phyloP scores from a whole-genome alignment of 2,797 vertebrate species.

The Cygnus olor region DNA sequence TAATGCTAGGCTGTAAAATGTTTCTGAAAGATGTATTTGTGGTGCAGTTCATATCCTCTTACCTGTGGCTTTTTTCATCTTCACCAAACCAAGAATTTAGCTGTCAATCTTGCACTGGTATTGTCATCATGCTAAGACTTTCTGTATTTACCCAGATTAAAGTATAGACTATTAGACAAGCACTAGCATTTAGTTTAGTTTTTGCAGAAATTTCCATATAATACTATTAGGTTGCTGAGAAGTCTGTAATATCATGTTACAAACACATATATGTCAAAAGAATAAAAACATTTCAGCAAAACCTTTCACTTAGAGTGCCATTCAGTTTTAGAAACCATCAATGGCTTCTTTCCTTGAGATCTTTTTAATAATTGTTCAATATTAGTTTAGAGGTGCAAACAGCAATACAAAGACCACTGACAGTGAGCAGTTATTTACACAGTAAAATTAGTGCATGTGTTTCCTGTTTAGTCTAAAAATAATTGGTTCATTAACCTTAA shows the following conservation, averaged over 20 bases:
- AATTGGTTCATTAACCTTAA: conserved; percentile 57
- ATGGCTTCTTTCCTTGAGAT: not conserved
- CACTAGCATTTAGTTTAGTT: not conserved
- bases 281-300: not conserved
- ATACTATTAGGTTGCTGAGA: not conserved
- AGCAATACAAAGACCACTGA: not conserved
- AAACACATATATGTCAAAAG: not conserved
- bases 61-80: not conserved
- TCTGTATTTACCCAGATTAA: not conserved
- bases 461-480: conserved; percentile 46
- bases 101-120: not conserved
- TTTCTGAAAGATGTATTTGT: not conserved
- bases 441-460: not conserved
- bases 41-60: not conserved
- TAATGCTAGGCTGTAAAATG: not conserved
- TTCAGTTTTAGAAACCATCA: not conserved
- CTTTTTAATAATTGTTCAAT: conserved; percentile 22
- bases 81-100: not conserved
- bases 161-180: not conserved
- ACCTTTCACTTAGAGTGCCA: not conserved
- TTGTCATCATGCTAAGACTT: not conserved
- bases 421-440: not conserved
- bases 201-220: not conserved
- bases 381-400: conserved; percentile 26
- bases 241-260: not conserved